These are phyloP conservation scores for Oscheius onirici DNA, from an alignment of 2,888 invertebrate genomes.

Conservation along the genomic window DNA sequence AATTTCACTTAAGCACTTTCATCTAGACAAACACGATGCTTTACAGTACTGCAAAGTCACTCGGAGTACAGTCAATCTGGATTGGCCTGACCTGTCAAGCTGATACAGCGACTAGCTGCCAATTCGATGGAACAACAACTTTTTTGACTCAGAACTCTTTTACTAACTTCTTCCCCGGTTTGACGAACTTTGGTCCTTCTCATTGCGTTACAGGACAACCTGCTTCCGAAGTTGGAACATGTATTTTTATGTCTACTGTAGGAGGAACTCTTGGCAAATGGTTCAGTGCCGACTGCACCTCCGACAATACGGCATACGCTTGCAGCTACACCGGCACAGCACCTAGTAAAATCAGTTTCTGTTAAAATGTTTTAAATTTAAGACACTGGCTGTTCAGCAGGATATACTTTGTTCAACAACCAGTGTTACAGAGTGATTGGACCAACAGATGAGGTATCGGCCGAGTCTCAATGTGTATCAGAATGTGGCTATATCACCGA, in stretches of 20 bases:
- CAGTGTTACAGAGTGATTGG: conserved; percentile 4
- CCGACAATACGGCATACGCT: background rate
- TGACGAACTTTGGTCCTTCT: background rate
- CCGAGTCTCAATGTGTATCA: conserved; percentile 6
- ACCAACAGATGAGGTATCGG: conserved; percentile 1
- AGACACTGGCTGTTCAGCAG: background rate
- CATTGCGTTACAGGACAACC: background rate
- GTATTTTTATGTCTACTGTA: background rate
- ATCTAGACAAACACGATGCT: background rate
- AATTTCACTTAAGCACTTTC: background rate
- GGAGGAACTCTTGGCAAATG: background rate
- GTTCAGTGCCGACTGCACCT: conserved; percentile 5
- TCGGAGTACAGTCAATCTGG: background rate
- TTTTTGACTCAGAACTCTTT: background rate
- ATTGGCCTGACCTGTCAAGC: conserved; percentile 1
- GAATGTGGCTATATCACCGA: conserved; percentile 13
- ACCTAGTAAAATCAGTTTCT: background rate
- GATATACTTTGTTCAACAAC: background rate
- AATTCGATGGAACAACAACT: background rate
- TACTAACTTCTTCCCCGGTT: background rate
- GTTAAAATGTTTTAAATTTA: background rate
- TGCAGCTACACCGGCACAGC: background rate
- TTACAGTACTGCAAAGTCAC: background rate
- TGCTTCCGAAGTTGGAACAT: background rate
- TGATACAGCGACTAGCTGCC: background rate